Base-by-base conservation (phyloP, 2,113 vertebrate species). In the Coptodon bakossiorum region DNA sequence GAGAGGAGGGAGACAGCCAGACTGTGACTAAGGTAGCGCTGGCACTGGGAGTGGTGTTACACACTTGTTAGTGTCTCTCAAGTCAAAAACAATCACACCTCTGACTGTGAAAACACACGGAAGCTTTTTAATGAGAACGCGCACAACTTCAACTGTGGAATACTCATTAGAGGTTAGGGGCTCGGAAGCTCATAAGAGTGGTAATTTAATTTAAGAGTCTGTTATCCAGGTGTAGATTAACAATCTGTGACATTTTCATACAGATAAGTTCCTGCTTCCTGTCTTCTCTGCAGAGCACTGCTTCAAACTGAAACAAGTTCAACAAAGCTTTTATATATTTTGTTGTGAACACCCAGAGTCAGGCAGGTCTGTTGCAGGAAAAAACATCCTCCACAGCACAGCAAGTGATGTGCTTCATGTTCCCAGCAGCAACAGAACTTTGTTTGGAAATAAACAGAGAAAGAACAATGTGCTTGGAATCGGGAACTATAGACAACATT, bases 321-420 rank as follows among this genome's bases (percentile, higher is more conserved):
- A 82, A 80, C 17, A 73, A 82, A 88, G 82, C 57, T 83, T 91
- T 91, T 59, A 45, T 53, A 76, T 59, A 57, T 83, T 88, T 81
- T 86, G 68, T 90, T 84, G 45, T 52, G 85, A 71, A 54, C 81
- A 56, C 48, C 43, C 43, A 3, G 73, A 71, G 80, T 86, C 63
- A 83, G 56, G n/a, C 71, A 85, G 88, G 86, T 88, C 83, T 88
- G 19, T 22, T 71, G 56, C 19, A 78, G 78, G 31, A 87, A 24
- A 84, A 38, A 38, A 38, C 48, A 83, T 76, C 68, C 59, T 84
- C 59, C 81, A 38, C 73, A 50, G 63, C 86, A 82, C 86, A 80
- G 87, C 87, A 85, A 90, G 91, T 27, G 78, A 86, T 71, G 88
- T 54, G 31, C 90, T 87, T 92, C 71, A 90, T 86, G 84, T 90